Conservation (phyloP, 92 coral and sea anemone genomes). For the Phenganax stokvisi region DNA sequence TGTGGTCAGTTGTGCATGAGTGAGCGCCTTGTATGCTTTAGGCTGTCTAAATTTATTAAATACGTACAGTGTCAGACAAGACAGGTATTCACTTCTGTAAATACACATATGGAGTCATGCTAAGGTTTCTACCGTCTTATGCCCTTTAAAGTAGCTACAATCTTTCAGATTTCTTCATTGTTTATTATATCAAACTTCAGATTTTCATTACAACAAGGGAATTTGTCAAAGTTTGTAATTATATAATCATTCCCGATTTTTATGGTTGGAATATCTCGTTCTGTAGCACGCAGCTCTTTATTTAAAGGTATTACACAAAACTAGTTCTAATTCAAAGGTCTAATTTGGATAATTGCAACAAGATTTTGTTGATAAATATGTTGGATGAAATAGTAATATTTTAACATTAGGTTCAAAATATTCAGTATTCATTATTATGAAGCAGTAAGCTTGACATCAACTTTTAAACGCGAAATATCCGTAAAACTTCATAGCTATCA, state of each 20-base stretch:
- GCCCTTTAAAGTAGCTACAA: neutral
- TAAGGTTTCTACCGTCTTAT: too few species aligned
- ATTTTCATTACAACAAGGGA: neutral
- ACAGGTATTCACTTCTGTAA: too few species aligned
- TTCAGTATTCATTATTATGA: conserved; percentile 3
- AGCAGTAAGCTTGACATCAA: conserved; percentile 16
- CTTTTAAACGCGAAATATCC: neutral
- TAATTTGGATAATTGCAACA: neutral
- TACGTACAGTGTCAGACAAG: too few species aligned
- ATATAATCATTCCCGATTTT: neutral
- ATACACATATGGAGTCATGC: too few species aligned
- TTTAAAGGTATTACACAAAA: too few species aligned
- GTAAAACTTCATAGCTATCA: neutral
- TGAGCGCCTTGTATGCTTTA: too few species aligned
- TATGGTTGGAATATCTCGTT: neutral
- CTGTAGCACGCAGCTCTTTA: too few species aligned
- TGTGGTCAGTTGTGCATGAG: too few species aligned
- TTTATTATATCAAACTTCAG: neutral
- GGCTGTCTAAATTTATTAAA: too few species aligned
- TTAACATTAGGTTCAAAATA: neutral
- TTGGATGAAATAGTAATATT: neutral
- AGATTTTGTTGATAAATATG: neutral
- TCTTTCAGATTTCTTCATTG: neutral
- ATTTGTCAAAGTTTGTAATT: neutral
- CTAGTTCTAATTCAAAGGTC: too few species aligned